Percentiles rank a stretch among this genome's conserved stretches.
phyloP scores from a whole-genome alignment of 2,888 invertebrate genomes.

The Pheosia tremula region DNA sequence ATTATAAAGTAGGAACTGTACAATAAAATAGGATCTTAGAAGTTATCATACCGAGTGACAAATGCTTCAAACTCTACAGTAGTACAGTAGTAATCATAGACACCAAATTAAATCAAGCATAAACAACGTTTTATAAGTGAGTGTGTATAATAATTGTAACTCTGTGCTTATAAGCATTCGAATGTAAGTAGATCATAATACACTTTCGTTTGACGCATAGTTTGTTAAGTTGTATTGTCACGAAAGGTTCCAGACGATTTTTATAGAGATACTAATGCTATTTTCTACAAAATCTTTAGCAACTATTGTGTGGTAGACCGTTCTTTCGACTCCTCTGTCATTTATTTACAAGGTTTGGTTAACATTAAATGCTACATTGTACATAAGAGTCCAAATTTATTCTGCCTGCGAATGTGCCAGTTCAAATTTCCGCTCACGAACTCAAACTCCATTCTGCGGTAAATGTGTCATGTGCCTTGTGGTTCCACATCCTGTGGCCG shows the following conservation, averaged over 20 bases:
- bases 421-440: conserved; percentile 5
- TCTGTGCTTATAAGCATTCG: conserved; percentile 6
- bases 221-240: conserved; percentile 16
- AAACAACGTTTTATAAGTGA: not conserved
- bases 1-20: conserved; percentile 13
- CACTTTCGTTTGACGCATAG: conserved; percentile 34
- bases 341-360: not conserved
- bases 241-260: too few relatives aligned
- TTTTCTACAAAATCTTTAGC: not conserved
- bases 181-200: conserved; percentile 32
- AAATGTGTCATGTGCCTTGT: not conserved
- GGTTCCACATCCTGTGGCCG: not conserved
- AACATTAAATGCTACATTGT: not conserved
- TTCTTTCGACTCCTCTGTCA: not conserved
- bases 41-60: not conserved
- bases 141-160: conserved; percentile 6
- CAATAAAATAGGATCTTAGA: conserved; percentile 10
- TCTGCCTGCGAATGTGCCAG: not conserved
- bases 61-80: not conserved
- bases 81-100: too few relatives aligned
- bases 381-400: not conserved
- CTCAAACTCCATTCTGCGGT: not conserved
- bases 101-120: not conserved
- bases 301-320: not conserved
- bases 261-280: too few relatives aligned